Evolutionary conservation across 2,113 vertebrate genomes (phyloP).

Genomic region (Prunella himalayana): DNA sequence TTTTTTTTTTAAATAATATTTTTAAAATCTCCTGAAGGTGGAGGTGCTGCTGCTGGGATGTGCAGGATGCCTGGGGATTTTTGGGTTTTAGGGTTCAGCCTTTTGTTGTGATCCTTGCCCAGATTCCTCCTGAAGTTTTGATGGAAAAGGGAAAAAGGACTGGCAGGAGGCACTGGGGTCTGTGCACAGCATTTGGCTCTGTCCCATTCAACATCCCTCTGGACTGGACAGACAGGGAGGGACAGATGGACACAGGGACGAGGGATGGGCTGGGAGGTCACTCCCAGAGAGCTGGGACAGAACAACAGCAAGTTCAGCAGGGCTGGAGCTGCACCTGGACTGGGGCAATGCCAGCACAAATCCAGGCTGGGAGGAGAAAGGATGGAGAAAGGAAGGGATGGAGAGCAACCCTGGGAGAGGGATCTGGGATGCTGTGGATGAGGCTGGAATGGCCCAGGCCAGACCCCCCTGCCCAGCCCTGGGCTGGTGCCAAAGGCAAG

Average conservation of each 20-base stretch:
- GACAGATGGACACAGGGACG: neutral
- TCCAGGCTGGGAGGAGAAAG: rapidly evolving
- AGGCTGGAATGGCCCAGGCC: neutral
- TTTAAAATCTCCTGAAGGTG: neutral
- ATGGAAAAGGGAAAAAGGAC: neutral
- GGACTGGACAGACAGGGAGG: neutral
- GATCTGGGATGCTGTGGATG: neutral
- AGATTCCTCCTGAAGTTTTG: rapidly evolving
- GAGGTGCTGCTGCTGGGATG: neutral
- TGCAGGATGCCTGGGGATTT: neutral
- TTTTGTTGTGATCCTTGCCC: neutral
- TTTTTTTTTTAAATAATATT: neutral
- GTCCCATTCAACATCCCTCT: rapidly evolving
- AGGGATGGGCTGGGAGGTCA: neutral
- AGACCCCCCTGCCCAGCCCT: neutral
- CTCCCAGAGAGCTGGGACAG: neutral
- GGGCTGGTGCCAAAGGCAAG: neutral
- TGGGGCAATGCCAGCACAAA: neutral
- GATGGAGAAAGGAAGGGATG: rapidly evolving
- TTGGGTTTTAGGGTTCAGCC: neutral
- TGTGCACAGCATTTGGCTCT: neutral
- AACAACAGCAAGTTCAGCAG: rapidly evolving
- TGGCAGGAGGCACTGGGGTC: rapidly evolving
- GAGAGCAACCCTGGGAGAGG: neutral
- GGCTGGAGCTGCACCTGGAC: neutral